Evolutionary conservation across 2,797 vertebrate species (phyloP).

Genomic region (Cyprinodon diabolis): DNA sequence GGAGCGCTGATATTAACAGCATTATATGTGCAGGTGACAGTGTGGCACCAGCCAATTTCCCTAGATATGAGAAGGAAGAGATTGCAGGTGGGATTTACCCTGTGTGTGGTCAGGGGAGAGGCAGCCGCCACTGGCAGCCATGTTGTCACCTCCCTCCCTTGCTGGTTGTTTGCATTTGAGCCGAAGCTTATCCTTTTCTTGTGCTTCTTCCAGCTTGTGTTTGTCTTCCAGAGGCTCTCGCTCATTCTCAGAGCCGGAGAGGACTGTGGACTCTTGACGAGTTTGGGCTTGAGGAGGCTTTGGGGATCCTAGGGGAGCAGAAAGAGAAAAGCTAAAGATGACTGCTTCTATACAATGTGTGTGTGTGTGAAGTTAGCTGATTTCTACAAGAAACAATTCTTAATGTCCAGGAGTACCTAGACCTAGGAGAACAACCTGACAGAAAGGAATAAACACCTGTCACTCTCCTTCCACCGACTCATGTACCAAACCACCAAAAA

Average conservation of each 20-base stretch:
- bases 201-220: slow-evolving; percentile 52
- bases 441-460: slow-evolving; percentile 46
- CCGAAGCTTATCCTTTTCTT: slow-evolving; percentile 60
- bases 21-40: slow-evolving; percentile 69
- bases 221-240: slow-evolving; percentile 58
- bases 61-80: slow-evolving; percentile 72
- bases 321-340: neutral
- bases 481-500: slow-evolving; percentile 40
- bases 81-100: slow-evolving; percentile 75
- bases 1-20: slow-evolving; percentile 72
- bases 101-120: slow-evolving; percentile 60
- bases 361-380: slow-evolving; percentile 37
- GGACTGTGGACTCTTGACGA: slow-evolving; percentile 24
- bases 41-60: slow-evolving; percentile 70
- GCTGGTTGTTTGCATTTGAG: slow-evolving; percentile 70
- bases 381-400: neutral
- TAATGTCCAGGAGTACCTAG: neutral
- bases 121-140: slow-evolving; percentile 34
- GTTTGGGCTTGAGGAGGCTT: slow-evolving; percentile 24
- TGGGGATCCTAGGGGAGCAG: slow-evolving; percentile 44
- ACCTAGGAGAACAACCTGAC: slow-evolving; percentile 6
- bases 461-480: slow-evolving; percentile 6
- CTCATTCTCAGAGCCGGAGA: slow-evolving; percentile 25
- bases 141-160: slow-evolving; percentile 36
- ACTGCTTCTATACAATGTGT: neutral